phyloP scores from a whole-genome alignment of 2,888 invertebrate species.

The Agrilus biguttatus region DNA sequence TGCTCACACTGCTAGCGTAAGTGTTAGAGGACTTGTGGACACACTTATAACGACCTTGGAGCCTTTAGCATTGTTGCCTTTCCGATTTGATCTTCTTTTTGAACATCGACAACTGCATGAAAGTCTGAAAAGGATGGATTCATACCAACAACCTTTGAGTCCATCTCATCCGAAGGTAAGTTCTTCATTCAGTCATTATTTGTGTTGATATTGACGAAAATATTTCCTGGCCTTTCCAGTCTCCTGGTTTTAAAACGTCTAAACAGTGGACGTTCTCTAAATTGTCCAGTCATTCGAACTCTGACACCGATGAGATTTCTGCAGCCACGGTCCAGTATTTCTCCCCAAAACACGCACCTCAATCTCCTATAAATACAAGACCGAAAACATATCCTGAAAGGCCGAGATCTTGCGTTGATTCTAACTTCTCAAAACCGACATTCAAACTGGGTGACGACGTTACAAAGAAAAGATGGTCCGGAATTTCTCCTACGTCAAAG shows the following conservation, averaged over 20 bases:
- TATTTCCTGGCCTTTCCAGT: conserved; percentile 8
- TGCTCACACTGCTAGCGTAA: conserved; percentile 44
- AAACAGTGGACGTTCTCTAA: conserved; percentile 44
- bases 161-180: conserved; percentile 24
- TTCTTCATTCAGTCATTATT: background rate
- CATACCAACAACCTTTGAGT: conserved; percentile 27
- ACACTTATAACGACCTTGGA: conserved; percentile 63
- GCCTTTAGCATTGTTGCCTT: conserved; percentile 64
- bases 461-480: conserved; percentile 57
- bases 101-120: conserved; percentile 63
- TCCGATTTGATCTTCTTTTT: conserved; percentile 67
- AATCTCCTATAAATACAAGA: conserved; percentile 32
- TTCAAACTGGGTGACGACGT: conserved; percentile 31
- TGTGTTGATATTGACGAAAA: too few relatives aligned
- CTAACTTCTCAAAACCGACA: conserved; percentile 21
- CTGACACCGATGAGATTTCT: conserved; percentile 28
- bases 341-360: conserved; percentile 32
- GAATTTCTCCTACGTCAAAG: conserved; percentile 53
- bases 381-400: conserved; percentile 38
- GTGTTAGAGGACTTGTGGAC: conserved; percentile 50
- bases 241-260: conserved; percentile 13
- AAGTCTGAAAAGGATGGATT: conserved; percentile 54
- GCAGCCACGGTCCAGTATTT: conserved; percentile 37
- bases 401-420: conserved; percentile 58
- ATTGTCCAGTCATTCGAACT: conserved; percentile 36